Base-by-base conservation (phyloP, 2,113 vertebrate species). In the Crotalus helleri region DNA sequence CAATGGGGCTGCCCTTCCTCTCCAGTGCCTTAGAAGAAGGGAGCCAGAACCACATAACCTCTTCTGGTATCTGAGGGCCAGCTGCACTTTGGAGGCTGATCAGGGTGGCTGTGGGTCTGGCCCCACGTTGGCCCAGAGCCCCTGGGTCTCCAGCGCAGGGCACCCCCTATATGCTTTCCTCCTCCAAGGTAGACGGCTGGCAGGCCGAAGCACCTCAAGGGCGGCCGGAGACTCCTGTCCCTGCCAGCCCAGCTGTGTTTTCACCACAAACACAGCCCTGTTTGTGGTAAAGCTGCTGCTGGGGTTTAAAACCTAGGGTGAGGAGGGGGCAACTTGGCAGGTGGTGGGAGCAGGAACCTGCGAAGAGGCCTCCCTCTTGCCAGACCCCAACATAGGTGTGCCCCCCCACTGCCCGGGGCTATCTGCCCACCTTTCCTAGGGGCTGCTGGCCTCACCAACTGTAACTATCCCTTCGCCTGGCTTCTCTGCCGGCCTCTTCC, bases 211-310 rank as follows among this genome's bases (percentile, higher is more conserved):
- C 2, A 0, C 17, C 33, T 81, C 17, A 44, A 81, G 74, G 33
- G 74, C 74, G 24, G 88, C 7, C 19, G 29, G 23, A 23, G n/a
- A 5, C 3, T 5, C 12, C 1, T 19, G 13, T 29, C 23, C 33
- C 15, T 6, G 64, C 10, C 9, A 13, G 12, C 53, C 49, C 10
- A 7, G 2, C 10, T 9, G 57, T 92, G 74, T 93, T 93, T 85
- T n/a, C 74, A 64, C 29, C 51, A 26, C 89, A 93, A 93, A 90
- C 92, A 90, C 10, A 9, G 19, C 19, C 23, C 49, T 93, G 92
- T 93, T 90, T 90, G 21, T 61, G 88, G 55, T 46, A 49, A 26
- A 39, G 88, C 64, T 3, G 11, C 15, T 49, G 53, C 15, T 1
- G 15, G 21, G 33, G 1, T 46, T 92, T 21, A 54, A 46, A 64